Evolutionary conservation across 2,113 vertebrate genomes (phyloP).

Genomic region (Mormyrus iriodes): DNA sequence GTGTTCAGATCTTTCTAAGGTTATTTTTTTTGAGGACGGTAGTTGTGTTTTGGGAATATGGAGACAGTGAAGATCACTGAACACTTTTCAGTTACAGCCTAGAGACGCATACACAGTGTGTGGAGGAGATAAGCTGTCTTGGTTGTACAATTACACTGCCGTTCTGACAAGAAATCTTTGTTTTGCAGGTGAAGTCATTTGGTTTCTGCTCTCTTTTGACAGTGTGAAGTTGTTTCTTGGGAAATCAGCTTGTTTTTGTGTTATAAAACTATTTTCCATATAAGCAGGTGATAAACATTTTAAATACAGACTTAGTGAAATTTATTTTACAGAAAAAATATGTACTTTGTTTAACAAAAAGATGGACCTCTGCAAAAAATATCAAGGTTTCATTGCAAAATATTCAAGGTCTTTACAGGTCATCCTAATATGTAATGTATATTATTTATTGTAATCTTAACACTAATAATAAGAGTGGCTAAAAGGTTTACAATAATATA

Average conservation of each 20-base stretch:
- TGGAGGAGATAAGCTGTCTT: conserved; percentile 39
- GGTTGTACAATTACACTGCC: conserved; percentile 53
- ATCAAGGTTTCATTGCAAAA: neutral
- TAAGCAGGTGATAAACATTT: neutral
- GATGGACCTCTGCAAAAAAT: neutral
- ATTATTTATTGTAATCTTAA: neutral
- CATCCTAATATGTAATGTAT: neutral
- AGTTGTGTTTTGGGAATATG: conserved; percentile 29
- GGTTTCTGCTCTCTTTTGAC: conserved; percentile 40
- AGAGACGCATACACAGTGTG: conserved; percentile 55
- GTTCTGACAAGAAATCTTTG: conserved; percentile 64
- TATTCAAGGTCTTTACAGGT: neutral
- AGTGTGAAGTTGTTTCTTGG: neutral
- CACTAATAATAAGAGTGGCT: neutral
- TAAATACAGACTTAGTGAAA: neutral
- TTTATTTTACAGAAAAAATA: neutral
- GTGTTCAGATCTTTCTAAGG: conserved; percentile 33
- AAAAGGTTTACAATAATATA: neutral
- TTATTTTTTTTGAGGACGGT: conserved; percentile 28
- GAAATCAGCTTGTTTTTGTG: conserved; percentile 22
- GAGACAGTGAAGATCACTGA: conserved; percentile 33
- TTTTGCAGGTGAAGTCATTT: conserved; percentile 53
- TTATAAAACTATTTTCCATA: conserved; percentile 2
- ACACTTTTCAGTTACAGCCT: conserved; percentile 43
- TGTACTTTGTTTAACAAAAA: neutral